Evolutionary conservation across 2,113 vertebrate genomes (phyloP).

Genomic region (Nycticorax nycticorax): DNA sequence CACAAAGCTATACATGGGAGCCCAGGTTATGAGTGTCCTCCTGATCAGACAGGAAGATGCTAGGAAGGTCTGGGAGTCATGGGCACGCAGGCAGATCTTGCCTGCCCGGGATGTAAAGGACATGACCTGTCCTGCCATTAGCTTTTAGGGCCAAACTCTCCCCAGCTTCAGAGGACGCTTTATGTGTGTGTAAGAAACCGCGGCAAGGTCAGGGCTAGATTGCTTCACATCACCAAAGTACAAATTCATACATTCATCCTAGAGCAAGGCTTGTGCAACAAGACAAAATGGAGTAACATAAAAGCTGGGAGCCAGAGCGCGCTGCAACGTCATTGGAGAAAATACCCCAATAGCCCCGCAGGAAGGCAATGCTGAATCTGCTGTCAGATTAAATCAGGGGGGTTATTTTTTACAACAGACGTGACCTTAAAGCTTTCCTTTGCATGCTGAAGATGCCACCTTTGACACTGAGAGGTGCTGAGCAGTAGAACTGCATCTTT

Average conservation of each 20-base stretch:
- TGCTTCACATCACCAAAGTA: constrained; percentile 17
- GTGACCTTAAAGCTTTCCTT: background rate
- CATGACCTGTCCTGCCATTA: background rate
- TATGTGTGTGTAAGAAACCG: background rate
- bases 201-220: background rate
- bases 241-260: background rate
- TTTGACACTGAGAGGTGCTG: background rate
- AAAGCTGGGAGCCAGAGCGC: background rate
- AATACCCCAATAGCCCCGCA: background rate
- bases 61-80: background rate
- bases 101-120: background rate
- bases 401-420: background rate
- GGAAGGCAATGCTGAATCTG: background rate
- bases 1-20: background rate
- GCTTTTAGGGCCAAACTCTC: background rate
- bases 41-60: background rate
- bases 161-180: background rate
- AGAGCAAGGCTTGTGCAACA: constrained; percentile 30
- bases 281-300: background rate
- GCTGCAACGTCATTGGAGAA: background rate
- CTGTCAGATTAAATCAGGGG: background rate
- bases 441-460: background rate
- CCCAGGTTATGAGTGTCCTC: background rate
- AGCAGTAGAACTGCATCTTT: background rate
- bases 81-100: background rate